Evolutionary conservation across 2,113 vertebrate genomes (phyloP).

Genomic region (Megaptera novaeangliae): DNA sequence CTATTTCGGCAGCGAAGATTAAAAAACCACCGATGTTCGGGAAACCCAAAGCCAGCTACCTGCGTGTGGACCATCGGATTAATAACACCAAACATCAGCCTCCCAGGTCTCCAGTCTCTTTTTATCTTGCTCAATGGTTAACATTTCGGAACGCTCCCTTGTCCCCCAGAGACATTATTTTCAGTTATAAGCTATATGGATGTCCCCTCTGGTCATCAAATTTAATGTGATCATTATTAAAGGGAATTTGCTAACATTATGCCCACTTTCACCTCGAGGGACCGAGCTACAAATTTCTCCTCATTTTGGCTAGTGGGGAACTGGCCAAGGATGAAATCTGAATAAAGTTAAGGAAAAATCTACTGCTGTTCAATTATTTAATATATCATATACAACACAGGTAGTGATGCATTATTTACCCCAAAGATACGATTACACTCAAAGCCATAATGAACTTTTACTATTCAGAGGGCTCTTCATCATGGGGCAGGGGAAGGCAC

Average conservation of each 20-base stretch:
- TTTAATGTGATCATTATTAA: slow-evolving; percentile 64
- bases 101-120: not conserved
- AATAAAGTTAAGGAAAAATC: slow-evolving; percentile 20
- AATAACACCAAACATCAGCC: not conserved
- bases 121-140: slow-evolving; percentile 33
- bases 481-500: accelerated
- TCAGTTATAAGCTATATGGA: slow-evolving; percentile 43
- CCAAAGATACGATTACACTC: not conserved
- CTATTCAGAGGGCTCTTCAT: not conserved
- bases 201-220: slow-evolving; percentile 50
- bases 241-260: slow-evolving; percentile 66
- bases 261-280: slow-evolving; percentile 49
- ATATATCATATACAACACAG: not conserved
- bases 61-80: not conserved
- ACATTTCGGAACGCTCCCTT: slow-evolving; percentile 12
- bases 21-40: not conserved
- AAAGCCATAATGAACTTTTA: not conserved
- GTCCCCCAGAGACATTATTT: slow-evolving; percentile 42
- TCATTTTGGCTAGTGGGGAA: not conserved
- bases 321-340: not conserved
- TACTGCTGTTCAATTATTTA: slow-evolving; percentile 28
- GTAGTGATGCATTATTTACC: not conserved
- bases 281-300: slow-evolving; percentile 53
- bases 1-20: not conserved
- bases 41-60: not conserved